Evolutionary conservation across 2,797 vertebrate genomes (phyloP).

Genomic region (Sebastes ruberrimus): DNA sequence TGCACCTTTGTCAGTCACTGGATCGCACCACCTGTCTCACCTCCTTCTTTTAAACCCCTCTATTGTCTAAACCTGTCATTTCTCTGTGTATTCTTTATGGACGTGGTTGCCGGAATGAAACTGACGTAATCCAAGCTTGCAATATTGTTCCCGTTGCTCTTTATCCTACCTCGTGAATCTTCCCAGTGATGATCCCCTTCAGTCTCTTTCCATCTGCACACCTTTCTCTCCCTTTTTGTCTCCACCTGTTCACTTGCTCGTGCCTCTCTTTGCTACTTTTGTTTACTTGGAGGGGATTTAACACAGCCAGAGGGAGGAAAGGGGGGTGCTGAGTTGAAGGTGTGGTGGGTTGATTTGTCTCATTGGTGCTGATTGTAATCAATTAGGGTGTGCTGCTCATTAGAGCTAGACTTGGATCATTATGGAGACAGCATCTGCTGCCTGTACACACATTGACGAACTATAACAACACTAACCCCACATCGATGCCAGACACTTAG

Average conservation of each 20-base stretch:
- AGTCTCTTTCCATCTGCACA: constrained; percentile 28
- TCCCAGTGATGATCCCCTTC: constrained; percentile 9
- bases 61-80: constrained; percentile 13
- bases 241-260: constrained; percentile 23
- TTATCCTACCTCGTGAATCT: constrained; percentile 4
- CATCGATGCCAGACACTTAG: constrained; percentile 15
- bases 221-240: constrained; percentile 20
- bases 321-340: background rate
- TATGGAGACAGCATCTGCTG: constrained; percentile 40
- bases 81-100: background rate
- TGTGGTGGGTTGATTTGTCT: constrained; percentile 51
- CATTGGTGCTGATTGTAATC: constrained; percentile 57
- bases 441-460: constrained; percentile 20
- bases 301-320: constrained; percentile 1
- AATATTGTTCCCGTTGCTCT: constrained; percentile 28
- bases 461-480: background rate
- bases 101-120: background rate
- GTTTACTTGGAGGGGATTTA: constrained; percentile 33
- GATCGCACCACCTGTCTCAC: constrained; percentile 1
- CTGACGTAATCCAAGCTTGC: constrained; percentile 4
- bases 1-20: background rate
- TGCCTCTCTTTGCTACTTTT: constrained; percentile 20
- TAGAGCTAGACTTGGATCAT: constrained; percentile 35
- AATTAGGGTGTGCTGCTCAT: constrained; percentile 51
- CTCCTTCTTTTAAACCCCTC: background rate